Base-by-base conservation (phyloP, 2,113 vertebrate species). In the Strigops habroptila region DNA sequence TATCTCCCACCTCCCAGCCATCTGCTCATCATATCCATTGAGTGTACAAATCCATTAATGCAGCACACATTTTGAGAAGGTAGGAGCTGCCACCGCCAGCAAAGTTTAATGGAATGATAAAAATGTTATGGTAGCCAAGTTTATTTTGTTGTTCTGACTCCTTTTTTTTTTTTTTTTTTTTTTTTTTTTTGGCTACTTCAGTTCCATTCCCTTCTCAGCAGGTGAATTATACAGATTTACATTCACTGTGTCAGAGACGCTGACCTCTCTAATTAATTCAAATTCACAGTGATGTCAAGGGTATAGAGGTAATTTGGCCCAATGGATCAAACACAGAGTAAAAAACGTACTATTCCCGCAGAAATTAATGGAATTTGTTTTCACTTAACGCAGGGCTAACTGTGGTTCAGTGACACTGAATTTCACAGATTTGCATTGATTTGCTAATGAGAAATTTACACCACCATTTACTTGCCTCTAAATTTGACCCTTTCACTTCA, bases 391-490 rank as follows among this genome's bases (percentile, higher is more conserved):
- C 25, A 43, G 39, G 28, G 7, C 57, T 82, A 62, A 22, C 62
- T 79, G 49, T 84, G 74, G 74, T 91, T 79, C 84, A 94, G 5
- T 92, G 82, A 91, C 92, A 93, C 82, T 46, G 76, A 88, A 93
- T 94, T 95, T 92, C 71, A 87, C 86, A 92, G 70, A 86, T 88
- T 91, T 94, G 59, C 68, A 84, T 88, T 86, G 75, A 87, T 96
- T 91, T 87, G 82, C 89, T 96, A 95, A 88, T 85, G 88, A 93
- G 86, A 94, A 90, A 93, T 91, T 91, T 95, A 86, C 79, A 82
- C 82, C 78, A 91, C 41, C n/a, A 7, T 80, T 95, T 97, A 65
- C 86, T 93, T 96, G 82, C 90, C 80, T 96, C 71, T 91, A 81
- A 86, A 95, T 89, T 75, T 78, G 69, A 95, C 88, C 69, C 80